Evolutionary conservation across 2,888 invertebrate genomes (phyloP), one percentile per base, ranked within the genome.

Genomic region (Dioctria linearis): DNA sequence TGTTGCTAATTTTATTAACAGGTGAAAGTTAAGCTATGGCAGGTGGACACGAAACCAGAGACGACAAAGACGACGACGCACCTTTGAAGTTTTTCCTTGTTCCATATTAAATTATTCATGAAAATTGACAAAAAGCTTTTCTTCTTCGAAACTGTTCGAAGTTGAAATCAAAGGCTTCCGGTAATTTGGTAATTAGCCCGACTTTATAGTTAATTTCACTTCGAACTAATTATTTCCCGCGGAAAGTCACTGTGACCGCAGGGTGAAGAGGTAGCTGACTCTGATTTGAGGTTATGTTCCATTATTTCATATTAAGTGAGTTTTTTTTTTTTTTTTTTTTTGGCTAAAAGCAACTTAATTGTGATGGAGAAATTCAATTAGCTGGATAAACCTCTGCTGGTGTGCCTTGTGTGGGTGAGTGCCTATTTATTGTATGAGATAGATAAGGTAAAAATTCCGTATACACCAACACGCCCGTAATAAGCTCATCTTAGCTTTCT

Each of bases 1-100:
- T 61, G 6, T 61, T 61, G 61, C 61, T 61, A 61, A 61, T 61
- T 61, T 61, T 61, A 61, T 61, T 61, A 25, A 61, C 61, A 61
- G 61, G 61, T 61, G 25, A 61, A 61, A 61, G n/a, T 61, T 5
- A 59, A 25, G 39, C 6, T 2, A 61, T 61, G 61, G 25, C 37
- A 61, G 25, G 5, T 61, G 61, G n/a, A 3, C 61, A 61, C 61
- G 61, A 61, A 61, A 46, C 25, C 25, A 25, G 25, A 25, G 25
- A 25, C 25, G 25, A 25, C 25, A 25, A n/a, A 61, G 37, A 37
- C 61, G 25, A 25, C 25, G 61, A 61, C 61, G 25, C 25, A 59
- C 61, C 37, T 61, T 61, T 61, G 61, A 61, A 59, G n/a, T 59
- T 59, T n/a, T 59, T 13, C 25, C 8, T 59, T 59, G 25, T 59